Percentiles rank a stretch among this genome's conserved stretches.
These are phyloP conservation scores for Drosophila algonquin DNA, from an alignment of 2,888 invertebrate species.

Conservation along the genomic window DNA sequence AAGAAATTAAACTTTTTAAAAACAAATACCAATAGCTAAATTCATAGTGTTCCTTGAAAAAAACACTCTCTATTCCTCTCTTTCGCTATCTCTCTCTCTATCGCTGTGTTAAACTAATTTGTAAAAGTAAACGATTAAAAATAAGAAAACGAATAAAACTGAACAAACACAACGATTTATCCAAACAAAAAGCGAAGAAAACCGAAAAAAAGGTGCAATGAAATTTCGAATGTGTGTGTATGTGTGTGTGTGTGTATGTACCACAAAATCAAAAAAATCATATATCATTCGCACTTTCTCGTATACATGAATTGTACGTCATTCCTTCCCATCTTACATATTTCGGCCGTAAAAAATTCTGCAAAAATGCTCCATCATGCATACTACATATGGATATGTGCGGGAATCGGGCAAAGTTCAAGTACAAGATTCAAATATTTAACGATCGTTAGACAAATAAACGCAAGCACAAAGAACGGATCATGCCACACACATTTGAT, in stretches of 20 bases:
- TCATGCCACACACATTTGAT: background rate
- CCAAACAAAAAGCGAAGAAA: conserved; percentile 11
- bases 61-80: background rate
- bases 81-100: background rate
- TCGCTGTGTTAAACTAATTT: conserved; percentile 15
- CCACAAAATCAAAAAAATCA: conserved; percentile 28
- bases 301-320: conserved; percentile 5
- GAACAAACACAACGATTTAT: conserved; percentile 6
- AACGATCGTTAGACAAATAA: conserved; percentile 43
- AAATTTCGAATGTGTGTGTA: conserved; percentile 21
- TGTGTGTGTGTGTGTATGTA: conserved; percentile 16
- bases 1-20: too few relatives aligned
- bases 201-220: conserved; percentile 10
- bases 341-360: conserved; percentile 35
- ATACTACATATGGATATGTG: background rate
- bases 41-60: background rate
- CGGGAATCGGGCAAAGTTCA: conserved; percentile 26
- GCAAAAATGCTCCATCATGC: conserved; percentile 5
- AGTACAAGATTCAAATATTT: conserved; percentile 24
- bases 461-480: background rate
- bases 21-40: background rate
- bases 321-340: background rate
- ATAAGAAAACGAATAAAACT: background rate
- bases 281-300: conserved; percentile 30
- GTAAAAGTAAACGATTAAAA: conserved; percentile 7